Conservation (phyloP, 2,113 vertebrate genomes). For the Oreochromis tanganicae region DNA sequence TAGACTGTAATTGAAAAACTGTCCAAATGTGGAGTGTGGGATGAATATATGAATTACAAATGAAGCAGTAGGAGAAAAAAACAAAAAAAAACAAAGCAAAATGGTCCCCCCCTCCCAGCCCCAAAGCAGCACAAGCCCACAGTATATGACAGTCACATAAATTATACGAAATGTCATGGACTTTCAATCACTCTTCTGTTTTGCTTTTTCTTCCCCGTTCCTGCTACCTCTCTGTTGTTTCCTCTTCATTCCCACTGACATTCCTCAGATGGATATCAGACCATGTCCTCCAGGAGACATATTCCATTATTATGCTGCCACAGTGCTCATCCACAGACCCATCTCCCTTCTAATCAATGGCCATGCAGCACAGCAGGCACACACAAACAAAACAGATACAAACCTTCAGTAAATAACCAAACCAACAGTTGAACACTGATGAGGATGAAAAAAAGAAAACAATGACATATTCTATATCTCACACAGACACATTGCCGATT, state of each 20-base stretch:
- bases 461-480: neutral
- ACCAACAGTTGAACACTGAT: neutral
- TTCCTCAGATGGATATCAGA: conserved; percentile 56
- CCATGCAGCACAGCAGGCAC: conserved; percentile 49
- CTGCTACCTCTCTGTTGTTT: neutral
- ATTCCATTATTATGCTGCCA: conserved; percentile 61
- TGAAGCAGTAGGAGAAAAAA: neutral
- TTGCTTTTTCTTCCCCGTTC: neutral
- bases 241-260: conserved; percentile 31
- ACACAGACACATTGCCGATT: neutral
- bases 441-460: neutral
- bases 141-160: conserved; percentile 4
- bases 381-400: conserved; percentile 7
- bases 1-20: conserved; percentile 15
- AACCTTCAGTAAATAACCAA: conserved; percentile 4
- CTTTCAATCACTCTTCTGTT: conserved; percentile 2
- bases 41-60: conserved; percentile 5
- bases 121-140: conserved; percentile 6
- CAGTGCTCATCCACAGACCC: conserved; percentile 45
- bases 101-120: neutral
- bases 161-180: conserved; percentile 18
- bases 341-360: conserved; percentile 55
- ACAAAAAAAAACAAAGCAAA: neutral
- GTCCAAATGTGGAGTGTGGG: neutral
- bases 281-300: conserved; percentile 60